A percentile compares a stretch with the other conserved stretches of the same genome.
Conservation (phyloP, 2,113 vertebrate species). For the Haemorhous mexicanus region DNA sequence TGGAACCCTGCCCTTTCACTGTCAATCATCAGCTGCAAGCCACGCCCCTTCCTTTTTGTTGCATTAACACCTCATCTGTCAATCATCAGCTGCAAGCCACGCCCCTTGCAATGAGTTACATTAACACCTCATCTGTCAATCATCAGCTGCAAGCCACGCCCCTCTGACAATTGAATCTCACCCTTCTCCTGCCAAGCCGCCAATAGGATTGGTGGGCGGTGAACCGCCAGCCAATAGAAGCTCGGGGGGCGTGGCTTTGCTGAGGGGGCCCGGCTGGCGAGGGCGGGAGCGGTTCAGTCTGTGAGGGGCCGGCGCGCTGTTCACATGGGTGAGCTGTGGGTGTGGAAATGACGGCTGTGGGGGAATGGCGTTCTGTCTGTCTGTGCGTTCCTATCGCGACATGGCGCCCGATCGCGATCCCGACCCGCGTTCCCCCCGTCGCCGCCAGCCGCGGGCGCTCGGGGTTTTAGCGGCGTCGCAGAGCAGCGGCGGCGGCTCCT, state of each 20-base stretch:
- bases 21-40: neutral
- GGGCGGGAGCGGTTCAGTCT: fast-evolving
- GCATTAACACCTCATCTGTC: neutral
- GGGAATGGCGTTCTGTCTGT: fast-evolving
- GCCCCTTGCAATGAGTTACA: neutral
- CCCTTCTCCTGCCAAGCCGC: fast-evolving
- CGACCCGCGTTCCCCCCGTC: neutral
- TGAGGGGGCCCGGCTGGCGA: fast-evolving
- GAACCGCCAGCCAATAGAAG: fast-evolving
- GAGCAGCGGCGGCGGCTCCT: neutral
- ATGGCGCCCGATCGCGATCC: fast-evolving
- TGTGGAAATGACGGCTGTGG: fast-evolving
- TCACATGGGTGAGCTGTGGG: fast-evolving
- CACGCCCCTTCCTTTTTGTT: neutral
- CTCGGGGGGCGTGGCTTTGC: fast-evolving
- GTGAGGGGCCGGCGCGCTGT: fast-evolving
- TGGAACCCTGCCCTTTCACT: fast-evolving
- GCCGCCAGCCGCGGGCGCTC: neutral
- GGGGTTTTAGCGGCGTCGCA: conserved; percentile 14
- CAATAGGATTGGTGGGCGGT: fast-evolving
- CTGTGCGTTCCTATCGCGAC: fast-evolving
- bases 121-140: fast-evolving
- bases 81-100: neutral
- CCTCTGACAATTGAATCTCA: fast-evolving
- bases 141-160: fast-evolving